These are phyloP conservation scores for Argyresthia albistria DNA, from an alignment of 2,888 invertebrate genomes.

Conservation along the genomic window DNA sequence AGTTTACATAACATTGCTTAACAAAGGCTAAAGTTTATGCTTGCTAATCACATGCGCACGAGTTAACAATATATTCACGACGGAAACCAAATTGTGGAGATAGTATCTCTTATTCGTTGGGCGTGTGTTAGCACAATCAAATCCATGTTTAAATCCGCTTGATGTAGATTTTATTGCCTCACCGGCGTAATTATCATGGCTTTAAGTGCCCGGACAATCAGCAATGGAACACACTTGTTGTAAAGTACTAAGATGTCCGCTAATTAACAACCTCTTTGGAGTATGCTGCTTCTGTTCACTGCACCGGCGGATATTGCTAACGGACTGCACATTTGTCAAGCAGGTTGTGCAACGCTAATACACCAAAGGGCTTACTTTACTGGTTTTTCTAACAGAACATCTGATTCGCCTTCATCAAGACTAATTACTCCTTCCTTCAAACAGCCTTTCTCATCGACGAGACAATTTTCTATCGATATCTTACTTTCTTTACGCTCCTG, in stretches of 20 bases:
- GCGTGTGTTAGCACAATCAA: constrained; percentile 25
- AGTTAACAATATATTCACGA: constrained; percentile 52
- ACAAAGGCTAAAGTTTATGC: constrained; percentile 26
- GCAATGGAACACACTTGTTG: too few species aligned
- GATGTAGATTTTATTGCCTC: too few species aligned
- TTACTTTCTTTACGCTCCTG: neutral
- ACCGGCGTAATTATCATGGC: too few species aligned
- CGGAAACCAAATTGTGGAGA: constrained; percentile 38
- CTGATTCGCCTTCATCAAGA: neutral
- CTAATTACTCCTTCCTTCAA: neutral
- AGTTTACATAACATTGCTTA: constrained; percentile 4
- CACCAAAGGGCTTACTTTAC: too few species aligned
- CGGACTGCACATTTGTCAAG: too few species aligned
- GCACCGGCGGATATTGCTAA: too few species aligned
- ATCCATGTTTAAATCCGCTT: neutral
- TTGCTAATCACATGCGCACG: constrained; percentile 36
- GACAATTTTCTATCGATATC: neutral
- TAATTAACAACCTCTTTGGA: too few species aligned
- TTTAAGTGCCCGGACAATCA: too few species aligned
- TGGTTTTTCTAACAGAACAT: too few species aligned
- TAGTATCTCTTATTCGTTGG: constrained; percentile 31
- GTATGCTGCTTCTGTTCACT: too few species aligned
- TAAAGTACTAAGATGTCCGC: too few species aligned
- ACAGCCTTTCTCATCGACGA: neutral
- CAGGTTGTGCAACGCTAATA: too few species aligned